Conservation (phyloP, 2,888 invertebrate genomes). For the Eumerus sabulonum region DNA sequence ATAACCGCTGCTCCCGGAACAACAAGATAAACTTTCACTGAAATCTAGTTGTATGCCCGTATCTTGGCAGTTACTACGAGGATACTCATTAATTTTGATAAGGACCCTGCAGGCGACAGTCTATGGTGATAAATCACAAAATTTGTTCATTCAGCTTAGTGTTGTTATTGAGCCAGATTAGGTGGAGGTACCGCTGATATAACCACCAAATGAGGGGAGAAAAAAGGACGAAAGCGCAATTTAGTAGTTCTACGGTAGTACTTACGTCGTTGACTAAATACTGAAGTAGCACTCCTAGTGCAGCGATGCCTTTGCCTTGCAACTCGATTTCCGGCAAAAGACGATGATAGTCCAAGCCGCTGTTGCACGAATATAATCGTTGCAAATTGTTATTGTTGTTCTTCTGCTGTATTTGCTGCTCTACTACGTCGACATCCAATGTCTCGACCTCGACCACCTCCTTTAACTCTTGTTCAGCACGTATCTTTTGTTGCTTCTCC, state of each 20-base stretch:
- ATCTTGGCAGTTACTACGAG: too few relatives aligned
- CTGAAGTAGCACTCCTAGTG: conserved; percentile 90
- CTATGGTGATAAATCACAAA: conserved; percentile 59
- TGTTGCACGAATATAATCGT: conserved; percentile 74
- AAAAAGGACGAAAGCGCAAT: not conserved
- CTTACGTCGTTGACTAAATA: conserved; percentile 89
- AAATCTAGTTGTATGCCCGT: conserved; percentile 19
- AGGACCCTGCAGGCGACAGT: conserved; percentile 46
- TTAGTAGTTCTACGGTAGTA: conserved; percentile 62
- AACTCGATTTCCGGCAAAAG: conserved; percentile 68
- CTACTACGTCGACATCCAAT: conserved; percentile 27
- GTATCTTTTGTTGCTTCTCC: conserved; percentile 54
- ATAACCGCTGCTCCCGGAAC: not conserved
- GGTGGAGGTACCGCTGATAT: too few relatives aligned
- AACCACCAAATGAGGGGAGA: too few relatives aligned
- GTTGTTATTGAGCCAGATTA: too few relatives aligned
- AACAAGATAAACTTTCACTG: conserved; percentile 4
- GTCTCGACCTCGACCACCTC: conserved; percentile 55
- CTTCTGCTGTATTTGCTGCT: conserved; percentile 41
- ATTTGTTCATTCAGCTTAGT: conserved; percentile 36
- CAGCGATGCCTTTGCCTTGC: conserved; percentile 86
- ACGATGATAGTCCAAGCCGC: conserved; percentile 71
- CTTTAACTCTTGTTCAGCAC: conserved; percentile 47
- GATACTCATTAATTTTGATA: conserved; percentile 60
- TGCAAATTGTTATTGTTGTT: conserved; percentile 64